Percentiles rank a stretch among this genome's conserved stretches.
These are phyloP conservation scores for Prinia subflava DNA, from an alignment of 2,113 vertebrate genomes.

Conservation along the genomic window DNA sequence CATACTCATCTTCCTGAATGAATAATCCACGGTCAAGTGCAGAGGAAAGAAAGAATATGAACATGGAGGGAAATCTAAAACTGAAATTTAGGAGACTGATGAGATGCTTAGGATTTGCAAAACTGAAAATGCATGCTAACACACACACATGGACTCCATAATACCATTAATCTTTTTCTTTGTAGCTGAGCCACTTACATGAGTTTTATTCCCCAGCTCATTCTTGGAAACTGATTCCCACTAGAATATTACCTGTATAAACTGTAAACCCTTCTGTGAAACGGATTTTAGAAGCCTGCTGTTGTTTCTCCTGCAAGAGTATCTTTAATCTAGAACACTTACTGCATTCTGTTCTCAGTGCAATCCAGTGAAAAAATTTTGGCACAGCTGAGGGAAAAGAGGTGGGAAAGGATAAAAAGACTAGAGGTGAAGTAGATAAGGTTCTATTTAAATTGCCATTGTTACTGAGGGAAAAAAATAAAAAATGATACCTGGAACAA, in stretches of 20 bases:
- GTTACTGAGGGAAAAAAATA: accelerated
- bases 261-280: neutral
- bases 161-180: neutral
- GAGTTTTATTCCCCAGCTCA: neutral
- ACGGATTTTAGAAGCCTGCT: neutral
- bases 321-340: neutral
- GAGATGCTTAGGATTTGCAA: neutral
- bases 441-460: neutral
- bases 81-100: neutral
- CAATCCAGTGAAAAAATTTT: neutral
- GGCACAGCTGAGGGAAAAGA: neutral
- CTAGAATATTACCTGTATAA: neutral
- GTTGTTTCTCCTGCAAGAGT: neutral
- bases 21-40: neutral
- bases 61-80: neutral
- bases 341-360: neutral
- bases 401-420: neutral
- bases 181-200: neutral
- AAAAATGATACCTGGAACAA: neutral
- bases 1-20: neutral
- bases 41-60: neutral
- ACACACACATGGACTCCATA: neutral
- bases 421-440: neutral
- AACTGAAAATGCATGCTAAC: neutral
- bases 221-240: neutral